Conservation (phyloP, 92 coral and sea anemone species). For the Siderastrea siderea region DNA sequence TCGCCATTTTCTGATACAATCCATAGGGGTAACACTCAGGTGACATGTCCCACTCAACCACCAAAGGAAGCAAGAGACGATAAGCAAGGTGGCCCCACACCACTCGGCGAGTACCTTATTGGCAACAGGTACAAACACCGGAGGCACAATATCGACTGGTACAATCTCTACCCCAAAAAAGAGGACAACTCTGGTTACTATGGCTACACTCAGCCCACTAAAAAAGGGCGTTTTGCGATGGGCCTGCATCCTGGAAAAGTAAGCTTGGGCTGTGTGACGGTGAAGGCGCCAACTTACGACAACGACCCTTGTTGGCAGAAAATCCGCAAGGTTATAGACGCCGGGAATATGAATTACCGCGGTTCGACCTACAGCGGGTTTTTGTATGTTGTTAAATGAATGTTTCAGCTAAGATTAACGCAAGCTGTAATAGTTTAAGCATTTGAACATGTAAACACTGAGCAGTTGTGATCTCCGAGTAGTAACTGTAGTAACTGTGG, state of each 20-base stretch:
- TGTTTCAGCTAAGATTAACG: too few species aligned
- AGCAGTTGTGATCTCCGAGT: too few species aligned
- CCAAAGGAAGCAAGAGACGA: constrained; percentile 3
- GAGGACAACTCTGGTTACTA: constrained; percentile 72
- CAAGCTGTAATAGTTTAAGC: too few species aligned
- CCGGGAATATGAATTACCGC: constrained; percentile 52
- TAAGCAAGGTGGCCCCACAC: constrained; percentile 29
- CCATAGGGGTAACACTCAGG: constrained; percentile 13
- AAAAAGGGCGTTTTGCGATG: constrained; percentile 42
- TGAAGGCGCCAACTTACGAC: constrained; percentile 32
- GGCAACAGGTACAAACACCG: constrained; percentile 8
- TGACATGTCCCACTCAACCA: constrained; percentile 5
- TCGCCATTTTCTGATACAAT: background rate
- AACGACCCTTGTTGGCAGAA: constrained; percentile 48
- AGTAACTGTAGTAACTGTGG: too few species aligned
- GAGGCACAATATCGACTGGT: constrained; percentile 41
- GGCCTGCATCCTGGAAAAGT: constrained; percentile 55
- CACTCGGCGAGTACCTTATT: constrained; percentile 49
- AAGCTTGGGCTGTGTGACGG: constrained; percentile 62
- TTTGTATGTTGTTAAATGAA: constrained; percentile 17
- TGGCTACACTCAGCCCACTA: constrained; percentile 20
- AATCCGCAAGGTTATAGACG: constrained; percentile 35
- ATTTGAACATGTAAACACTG: too few species aligned
- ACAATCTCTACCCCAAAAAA: constrained; percentile 56
- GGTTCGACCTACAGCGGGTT: constrained; percentile 40